Base-by-base conservation (phyloP, 2,113 vertebrate species). In the Dicaeum eximium region DNA sequence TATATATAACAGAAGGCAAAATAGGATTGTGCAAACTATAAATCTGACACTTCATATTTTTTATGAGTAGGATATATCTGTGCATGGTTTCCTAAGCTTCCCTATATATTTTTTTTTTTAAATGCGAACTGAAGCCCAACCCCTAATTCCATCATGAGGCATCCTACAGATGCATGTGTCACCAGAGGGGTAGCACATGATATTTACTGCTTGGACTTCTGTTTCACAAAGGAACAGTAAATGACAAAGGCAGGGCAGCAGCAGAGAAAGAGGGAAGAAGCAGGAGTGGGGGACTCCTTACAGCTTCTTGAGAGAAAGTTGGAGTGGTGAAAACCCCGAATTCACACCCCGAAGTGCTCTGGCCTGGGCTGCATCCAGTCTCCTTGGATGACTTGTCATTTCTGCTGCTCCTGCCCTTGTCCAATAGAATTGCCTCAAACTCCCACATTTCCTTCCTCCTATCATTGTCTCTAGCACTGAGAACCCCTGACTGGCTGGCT, bases 141-240 rank as follows among this genome's bases (percentile, higher is more conserved):
- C 81, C 72, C 21, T 54, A 28, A 90, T 95, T 93, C 94, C 83
- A 86, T 90, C 86, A 91, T 87, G 89, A 87, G 93, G 28, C 69
- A 81, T 64, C 61, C 53, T 83, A 69, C 56, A 91, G 91, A 84
- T 5, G 11, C 0, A 0, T 88, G 80, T 79, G 80, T 92, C 95
- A 94, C 69, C 22, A 1, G 24, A 73, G 51, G 19, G 9, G 17
- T 38, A 57, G 56, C 88, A 84, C 69, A 54, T 95, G 94, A 88
- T 81, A 77, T 77, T 92, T 86, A 86, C 58, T 16, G 0, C 67
- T 51, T 9, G 17, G 35, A 70, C 33, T 86, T 93, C 82, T 67
- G 69, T 73, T 70, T 45, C 51, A 33, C 1, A 3, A 31, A 90
- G 35, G 56, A 57, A 61, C 44, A 50, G 47, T 31, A 66, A 73